A percentile compares a stretch with the other conserved stretches of the same genome.
Evolutionary conservation across 2,113 vertebrate genomes (phyloP).

Genomic region (Platycercus adscitus): DNA sequence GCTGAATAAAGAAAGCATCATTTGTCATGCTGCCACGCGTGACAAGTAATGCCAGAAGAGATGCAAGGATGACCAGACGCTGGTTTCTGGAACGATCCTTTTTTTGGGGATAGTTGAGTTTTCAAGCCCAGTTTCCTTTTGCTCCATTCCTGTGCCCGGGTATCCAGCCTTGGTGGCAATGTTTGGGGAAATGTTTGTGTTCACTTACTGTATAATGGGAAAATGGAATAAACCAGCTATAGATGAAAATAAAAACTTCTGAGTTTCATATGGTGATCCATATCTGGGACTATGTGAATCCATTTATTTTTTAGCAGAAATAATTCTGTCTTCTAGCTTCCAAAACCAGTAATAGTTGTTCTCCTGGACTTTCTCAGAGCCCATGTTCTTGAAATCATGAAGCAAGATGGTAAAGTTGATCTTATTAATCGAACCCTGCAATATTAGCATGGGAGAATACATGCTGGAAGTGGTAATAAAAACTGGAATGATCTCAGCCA

Average conservation of each 20-base stretch:
- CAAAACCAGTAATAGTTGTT: neutral
- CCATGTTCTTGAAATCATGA: neutral
- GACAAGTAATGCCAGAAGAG: neutral
- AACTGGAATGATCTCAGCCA: neutral
- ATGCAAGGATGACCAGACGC: fast-evolving
- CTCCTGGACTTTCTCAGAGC: neutral
- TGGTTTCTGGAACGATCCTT: neutral
- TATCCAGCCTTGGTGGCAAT: neutral
- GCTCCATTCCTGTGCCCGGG: neutral
- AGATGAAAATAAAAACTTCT: neutral
- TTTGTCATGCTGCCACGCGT: neutral
- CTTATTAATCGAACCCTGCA: neutral
- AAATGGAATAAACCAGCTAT: neutral
- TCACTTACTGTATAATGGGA: neutral
- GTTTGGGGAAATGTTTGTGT: neutral
- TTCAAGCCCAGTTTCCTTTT: neutral
- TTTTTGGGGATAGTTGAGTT: neutral
- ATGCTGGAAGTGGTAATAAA: neutral
- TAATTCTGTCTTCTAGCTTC: conserved; percentile 1
- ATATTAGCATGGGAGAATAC: neutral
- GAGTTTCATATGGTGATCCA: neutral
- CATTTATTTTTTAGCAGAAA: neutral
- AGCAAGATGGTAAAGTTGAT: neutral
- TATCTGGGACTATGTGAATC: neutral
- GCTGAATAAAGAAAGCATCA: neutral